Conservation (phyloP, 2,888 invertebrate species). For the Dolichomitus sp. region DNA sequence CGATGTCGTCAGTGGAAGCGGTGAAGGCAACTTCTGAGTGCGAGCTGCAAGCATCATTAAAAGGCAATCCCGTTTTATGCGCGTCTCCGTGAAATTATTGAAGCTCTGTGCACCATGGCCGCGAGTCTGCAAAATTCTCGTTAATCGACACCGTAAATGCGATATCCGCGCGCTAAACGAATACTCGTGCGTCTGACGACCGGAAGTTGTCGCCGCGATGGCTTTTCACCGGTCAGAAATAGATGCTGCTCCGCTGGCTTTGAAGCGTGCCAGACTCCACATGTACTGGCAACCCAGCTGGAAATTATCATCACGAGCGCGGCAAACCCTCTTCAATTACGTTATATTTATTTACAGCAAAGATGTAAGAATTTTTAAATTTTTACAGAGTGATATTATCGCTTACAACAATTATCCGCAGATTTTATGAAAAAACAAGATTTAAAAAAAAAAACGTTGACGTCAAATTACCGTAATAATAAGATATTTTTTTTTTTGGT, state of each 20-base stretch:
- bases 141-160: constrained; percentile 30
- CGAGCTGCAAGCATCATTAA: constrained; percentile 67
- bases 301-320: neutral
- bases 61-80: constrained; percentile 69
- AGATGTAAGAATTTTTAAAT: neutral
- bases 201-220: constrained; percentile 20
- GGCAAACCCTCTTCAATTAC: neutral
- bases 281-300: neutral
- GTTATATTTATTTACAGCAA: neutral
- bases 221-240: constrained; percentile 26
- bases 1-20: neutral
- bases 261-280: neutral
- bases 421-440: too few relatives aligned
- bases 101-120: neutral
- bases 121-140: constrained; percentile 3
- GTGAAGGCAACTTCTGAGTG: constrained; percentile 2
- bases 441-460: too few relatives aligned
- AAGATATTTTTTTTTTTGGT: too few relatives aligned
- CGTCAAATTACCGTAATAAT: too few relatives aligned
- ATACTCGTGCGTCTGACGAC: constrained; percentile 5
- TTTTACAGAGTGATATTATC: too few relatives aligned
- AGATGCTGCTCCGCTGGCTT: neutral
- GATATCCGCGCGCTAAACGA: constrained; percentile 26
- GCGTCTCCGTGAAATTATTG: constrained; percentile 62
- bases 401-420: too few relatives aligned